Conservation (phyloP, 2,797 vertebrate genomes). For the Lemur catta region DNA sequence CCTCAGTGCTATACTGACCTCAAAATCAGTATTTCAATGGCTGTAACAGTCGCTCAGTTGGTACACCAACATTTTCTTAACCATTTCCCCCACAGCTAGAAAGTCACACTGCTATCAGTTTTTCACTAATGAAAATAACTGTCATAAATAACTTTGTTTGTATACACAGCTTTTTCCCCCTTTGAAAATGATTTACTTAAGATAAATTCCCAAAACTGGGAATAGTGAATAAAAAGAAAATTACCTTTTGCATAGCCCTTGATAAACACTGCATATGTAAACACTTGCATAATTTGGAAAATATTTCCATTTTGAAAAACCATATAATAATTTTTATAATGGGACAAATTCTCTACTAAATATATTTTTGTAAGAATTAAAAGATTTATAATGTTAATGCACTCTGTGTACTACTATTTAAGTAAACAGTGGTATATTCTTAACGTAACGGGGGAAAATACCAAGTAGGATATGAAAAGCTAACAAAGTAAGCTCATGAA, state of each 20-base stretch:
- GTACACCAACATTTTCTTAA: neutral
- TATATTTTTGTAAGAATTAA: neutral
- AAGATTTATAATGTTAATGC: neutral
- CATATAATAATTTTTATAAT: neutral
- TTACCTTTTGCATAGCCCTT: neutral
- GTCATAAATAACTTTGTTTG: neutral
- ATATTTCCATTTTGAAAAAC: conserved; percentile 18
- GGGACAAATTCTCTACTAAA: neutral
- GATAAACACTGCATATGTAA: neutral
- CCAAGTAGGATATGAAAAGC: neutral
- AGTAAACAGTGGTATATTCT: neutral
- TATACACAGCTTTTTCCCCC: neutral
- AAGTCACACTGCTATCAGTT: neutral
- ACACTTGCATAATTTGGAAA: conserved; percentile 19
- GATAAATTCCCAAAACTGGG: neutral
- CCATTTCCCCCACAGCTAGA: neutral
- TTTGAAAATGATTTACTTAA: neutral
- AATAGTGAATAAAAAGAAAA: neutral
- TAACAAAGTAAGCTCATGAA: neutral
- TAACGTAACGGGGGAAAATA: neutral
- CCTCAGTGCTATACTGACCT: neutral
- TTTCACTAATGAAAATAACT: neutral
- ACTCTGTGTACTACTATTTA: neutral
- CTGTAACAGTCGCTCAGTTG: neutral
- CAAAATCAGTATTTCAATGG: neutral